Conservation (phyloP, 2,113 vertebrate species). For the Lutjanus erythropterus region DNA sequence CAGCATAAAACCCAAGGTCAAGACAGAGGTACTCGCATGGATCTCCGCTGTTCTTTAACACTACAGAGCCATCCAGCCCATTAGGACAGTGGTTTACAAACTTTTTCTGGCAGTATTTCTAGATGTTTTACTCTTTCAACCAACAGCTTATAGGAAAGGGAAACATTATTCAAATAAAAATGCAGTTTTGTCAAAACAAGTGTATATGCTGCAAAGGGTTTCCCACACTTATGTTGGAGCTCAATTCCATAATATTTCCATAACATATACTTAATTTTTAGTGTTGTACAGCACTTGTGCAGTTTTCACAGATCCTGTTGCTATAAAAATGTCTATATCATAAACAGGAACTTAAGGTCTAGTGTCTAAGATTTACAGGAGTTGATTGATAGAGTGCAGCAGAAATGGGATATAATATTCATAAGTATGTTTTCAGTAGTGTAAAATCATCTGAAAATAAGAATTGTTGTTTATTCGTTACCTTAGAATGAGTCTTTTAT, state of each 20-base stretch:
- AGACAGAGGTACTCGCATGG: not conserved
- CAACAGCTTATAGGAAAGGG: conserved; percentile 26
- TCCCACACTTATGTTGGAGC: conserved; percentile 23
- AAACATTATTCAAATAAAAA: conserved; percentile 50
- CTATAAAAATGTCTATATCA: not conserved
- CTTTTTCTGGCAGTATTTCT: conserved; percentile 14
- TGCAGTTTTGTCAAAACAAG: conserved; percentile 58
- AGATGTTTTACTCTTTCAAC: not conserved
- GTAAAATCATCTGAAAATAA: too few relatives aligned
- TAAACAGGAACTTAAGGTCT: not conserved
- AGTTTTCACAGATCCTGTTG: not conserved
- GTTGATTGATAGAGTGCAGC: too few relatives aligned
- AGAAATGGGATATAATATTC: too few relatives aligned
- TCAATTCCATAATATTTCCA: conserved; percentile 7
- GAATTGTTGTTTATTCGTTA: too few relatives aligned
- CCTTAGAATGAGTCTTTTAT: too few relatives aligned
- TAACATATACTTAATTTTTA: not conserved
- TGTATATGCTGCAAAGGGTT: conserved; percentile 5
- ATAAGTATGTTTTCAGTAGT: too few relatives aligned
- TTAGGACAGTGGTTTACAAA: conserved; percentile 20
- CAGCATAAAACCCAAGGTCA: conserved; percentile 21
- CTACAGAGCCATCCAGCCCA: not conserved
- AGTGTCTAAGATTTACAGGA: too few relatives aligned
- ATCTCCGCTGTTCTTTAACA: not conserved
- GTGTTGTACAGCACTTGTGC: not conserved